These are phyloP conservation scores for Heterodera carotae DNA, from an alignment of 1,140 invertebrate species.

Conservation along the genomic window DNA sequence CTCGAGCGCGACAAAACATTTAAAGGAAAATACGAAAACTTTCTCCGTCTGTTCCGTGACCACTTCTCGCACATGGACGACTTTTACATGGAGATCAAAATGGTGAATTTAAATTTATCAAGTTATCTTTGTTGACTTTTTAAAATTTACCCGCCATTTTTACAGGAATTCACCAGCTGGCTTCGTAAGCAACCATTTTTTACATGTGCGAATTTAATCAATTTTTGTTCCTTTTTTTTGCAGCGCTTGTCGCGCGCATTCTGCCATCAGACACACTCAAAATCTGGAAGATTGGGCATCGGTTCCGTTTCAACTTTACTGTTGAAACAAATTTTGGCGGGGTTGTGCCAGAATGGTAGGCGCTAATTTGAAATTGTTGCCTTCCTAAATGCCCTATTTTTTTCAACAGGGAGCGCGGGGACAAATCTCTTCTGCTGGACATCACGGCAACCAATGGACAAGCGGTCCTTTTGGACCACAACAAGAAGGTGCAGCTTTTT, in stretches of 20 bases:
- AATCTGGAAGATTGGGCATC: slow-evolving; percentile 88
- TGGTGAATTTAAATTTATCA: slow-evolving; percentile 74
- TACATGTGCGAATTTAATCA: too few relatives aligned
- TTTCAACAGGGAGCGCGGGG: too few relatives aligned
- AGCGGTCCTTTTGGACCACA: too few relatives aligned
- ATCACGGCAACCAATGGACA: too few relatives aligned
- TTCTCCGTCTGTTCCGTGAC: slow-evolving; percentile 13
- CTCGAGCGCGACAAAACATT: slow-evolving; percentile 3
- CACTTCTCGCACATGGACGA: slow-evolving; percentile 73
- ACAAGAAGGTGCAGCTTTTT: too few relatives aligned
- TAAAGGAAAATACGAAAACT: background rate
- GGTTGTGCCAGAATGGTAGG: background rate
- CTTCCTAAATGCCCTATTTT: too few relatives aligned
- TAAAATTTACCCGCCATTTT: too few relatives aligned
- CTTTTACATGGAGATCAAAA: slow-evolving; percentile 97
- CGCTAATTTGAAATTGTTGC: too few relatives aligned
- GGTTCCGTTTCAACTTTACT: slow-evolving; percentile 83
- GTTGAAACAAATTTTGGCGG: slow-evolving; percentile 75
- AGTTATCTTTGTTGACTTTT: slow-evolving; percentile 1
- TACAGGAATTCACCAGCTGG: slow-evolving; percentile 1
- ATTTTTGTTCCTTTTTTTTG: too few relatives aligned
- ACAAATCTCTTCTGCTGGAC: too few relatives aligned
- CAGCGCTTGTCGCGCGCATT: slow-evolving; percentile 87
- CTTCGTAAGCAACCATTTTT: background rate
- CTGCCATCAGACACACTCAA: slow-evolving; percentile 93